Evolutionary conservation across 2,797 vertebrate species (phyloP), one percentile per base, ranked within the genome.

Genomic region (Choloepus didactylus): DNA sequence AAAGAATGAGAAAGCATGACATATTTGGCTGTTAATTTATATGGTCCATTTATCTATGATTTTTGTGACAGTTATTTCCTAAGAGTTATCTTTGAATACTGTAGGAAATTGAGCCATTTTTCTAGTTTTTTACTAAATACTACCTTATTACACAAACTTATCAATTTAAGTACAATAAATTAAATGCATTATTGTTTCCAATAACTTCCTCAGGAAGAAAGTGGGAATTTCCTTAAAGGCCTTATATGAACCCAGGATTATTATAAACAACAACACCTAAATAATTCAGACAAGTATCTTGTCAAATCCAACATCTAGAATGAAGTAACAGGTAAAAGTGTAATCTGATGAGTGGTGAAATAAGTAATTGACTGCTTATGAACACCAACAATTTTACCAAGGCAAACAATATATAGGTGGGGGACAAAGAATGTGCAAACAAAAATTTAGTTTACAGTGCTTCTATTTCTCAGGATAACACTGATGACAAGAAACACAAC

Each of bases 61-160:
- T 67, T 89, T 29, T 9, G 25, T 18, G 19, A 35, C 66, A 35
- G 77, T 49, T 35, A 59, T 46, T 66, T n/a, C 38, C 54, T 69
- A 82, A 89, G 59, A 51, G 15, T 44, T 75, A 2, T 75, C 60
- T 94, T 94, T 9, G 70, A 87, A 38, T 62, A 27, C 31, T 73
- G 35, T 5, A 90, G 29, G 5, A 93, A 84, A 89, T 89, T 66
- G 62, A 83, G 54, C 60, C 38, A 60, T 75, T 94, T 92, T 25
- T 44, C 19, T 70, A 23, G 11, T 41, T 41, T 72, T 62, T 29
- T 69, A 91, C 69, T 59, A 80, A 80, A 41, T 60, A 10, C 11
- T 82, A 49, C 4, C 11, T 27, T 87, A 41, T 10, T 64, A 75
- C 5, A 31, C 10, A 84, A 31, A 21, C 9, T 83, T 95, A 73